These are phyloP conservation scores for Siphamia tubifer DNA, from an alignment of 2,113 vertebrate genomes.

Conservation along the genomic window DNA sequence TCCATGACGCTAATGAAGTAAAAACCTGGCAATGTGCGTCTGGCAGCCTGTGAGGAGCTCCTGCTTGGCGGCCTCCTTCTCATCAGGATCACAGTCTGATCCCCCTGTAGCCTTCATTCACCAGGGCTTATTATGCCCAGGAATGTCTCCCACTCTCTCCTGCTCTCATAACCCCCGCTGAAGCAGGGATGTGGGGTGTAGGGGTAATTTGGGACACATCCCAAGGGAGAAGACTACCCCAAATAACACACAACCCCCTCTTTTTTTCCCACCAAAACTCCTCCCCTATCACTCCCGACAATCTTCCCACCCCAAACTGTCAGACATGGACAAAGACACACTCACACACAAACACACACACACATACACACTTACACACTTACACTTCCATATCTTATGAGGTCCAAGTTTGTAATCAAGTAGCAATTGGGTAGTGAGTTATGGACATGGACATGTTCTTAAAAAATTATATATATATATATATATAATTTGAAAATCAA, in stretches of 20 bases:
- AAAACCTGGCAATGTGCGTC: slow-evolving; percentile 75
- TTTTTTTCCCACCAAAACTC: slow-evolving; percentile 26
- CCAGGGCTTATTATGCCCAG: slow-evolving; percentile 69
- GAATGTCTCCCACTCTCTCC: slow-evolving; percentile 68
- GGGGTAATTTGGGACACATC: slow-evolving; percentile 73
- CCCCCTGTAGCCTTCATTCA: slow-evolving; percentile 74
- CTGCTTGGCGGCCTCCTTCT: slow-evolving; percentile 71
- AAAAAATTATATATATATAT: too few species aligned
- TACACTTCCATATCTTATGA: too few species aligned
- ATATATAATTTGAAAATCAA: too few species aligned
- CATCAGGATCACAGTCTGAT: slow-evolving; percentile 72
- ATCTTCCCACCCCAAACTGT: slow-evolving; percentile 19
- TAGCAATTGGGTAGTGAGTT: too few species aligned
- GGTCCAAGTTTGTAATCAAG: too few species aligned
- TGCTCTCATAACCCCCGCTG: slow-evolving; percentile 64
- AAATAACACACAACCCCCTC: slow-evolving; percentile 35
- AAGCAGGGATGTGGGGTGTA: slow-evolving; percentile 65
- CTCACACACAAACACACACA: slow-evolving; percentile 18
- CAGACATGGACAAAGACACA: slow-evolving; percentile 36
- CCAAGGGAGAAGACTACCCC: slow-evolving; percentile 50
- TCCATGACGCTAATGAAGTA: slow-evolving; percentile 80
- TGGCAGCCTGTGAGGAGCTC: slow-evolving; percentile 64
- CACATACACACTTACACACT: too few species aligned
- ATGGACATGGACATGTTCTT: too few species aligned
- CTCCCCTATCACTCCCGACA: slow-evolving; percentile 36